Conservation (phyloP, 2,113 vertebrate genomes). For the Trochalopteron elliotii region DNA sequence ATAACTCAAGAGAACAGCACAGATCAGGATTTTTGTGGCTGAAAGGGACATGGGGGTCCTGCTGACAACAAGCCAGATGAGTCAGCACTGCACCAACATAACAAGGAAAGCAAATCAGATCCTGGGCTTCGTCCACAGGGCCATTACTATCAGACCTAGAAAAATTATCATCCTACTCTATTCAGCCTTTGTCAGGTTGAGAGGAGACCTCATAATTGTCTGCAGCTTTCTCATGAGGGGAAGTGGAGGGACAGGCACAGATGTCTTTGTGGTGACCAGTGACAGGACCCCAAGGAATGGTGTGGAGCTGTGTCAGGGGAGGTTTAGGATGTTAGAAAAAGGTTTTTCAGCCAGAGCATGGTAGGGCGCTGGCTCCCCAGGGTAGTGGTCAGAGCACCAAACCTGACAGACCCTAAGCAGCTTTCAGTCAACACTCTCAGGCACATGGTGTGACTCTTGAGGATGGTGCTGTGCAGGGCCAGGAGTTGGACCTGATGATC, state of each 20-base stretch:
- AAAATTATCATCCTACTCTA: no score
- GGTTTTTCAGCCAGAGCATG: background rate
- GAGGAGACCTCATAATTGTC: background rate
- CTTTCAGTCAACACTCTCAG: background rate
- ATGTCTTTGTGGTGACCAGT: background rate
- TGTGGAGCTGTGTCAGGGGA: background rate
- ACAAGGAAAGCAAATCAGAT: background rate
- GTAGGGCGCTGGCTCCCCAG: background rate
- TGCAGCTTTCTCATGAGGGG: background rate
- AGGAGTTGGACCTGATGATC: background rate
- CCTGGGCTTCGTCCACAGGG: background rate
- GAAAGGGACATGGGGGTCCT: no score
- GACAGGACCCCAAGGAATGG: background rate
- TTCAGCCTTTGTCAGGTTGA: background rate
- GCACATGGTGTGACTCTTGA: background rate
- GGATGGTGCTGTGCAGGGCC: background rate
- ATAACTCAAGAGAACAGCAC: background rate
- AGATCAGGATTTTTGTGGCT: background rate
- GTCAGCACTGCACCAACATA: accelerated
- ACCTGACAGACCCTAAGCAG: background rate
- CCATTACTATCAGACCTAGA: background rate
- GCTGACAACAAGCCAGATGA: background rate
- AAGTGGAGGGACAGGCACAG: background rate
- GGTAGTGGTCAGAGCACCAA: background rate
- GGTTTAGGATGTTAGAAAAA: background rate